phyloP scores from a whole-genome alignment of 53 echinoderm and acorn worm genomes.

The Glandiceps talaboti region DNA sequence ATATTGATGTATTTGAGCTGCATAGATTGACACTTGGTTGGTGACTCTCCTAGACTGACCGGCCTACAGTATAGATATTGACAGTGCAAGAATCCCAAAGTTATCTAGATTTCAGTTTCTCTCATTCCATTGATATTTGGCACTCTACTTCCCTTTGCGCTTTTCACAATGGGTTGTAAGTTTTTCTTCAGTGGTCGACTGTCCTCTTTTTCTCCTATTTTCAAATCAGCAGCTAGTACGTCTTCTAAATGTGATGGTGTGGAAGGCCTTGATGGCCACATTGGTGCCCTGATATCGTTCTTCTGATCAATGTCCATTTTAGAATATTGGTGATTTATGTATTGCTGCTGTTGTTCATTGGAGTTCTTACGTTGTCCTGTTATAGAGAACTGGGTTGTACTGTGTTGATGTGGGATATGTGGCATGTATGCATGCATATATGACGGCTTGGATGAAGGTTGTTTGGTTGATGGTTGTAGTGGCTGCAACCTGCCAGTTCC shows the following conservation, averaged over 20 bases:
- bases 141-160: slow-evolving; percentile 23
- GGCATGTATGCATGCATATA: too few relatives aligned
- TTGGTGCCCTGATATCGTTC: neutral
- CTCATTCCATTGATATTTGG: slow-evolving; percentile 27
- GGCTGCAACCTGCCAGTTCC: neutral
- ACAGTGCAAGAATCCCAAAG: neutral
- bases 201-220: neutral
- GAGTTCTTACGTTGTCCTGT: neutral
- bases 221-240: neutral
- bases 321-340: slow-evolving; percentile 20
- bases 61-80: neutral
- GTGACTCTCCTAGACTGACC: neutral
- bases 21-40: neutral
- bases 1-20: neutral
- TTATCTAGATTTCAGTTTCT: slow-evolving; percentile 15
- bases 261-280: neutral
- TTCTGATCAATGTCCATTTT: slow-evolving; percentile 11
- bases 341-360: neutral
- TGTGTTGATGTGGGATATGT: neutral
- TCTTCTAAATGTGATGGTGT: neutral
- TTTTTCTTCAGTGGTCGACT: neutral
- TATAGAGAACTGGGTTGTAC: neutral
- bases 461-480: neutral
- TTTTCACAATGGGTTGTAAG: slow-evolving; percentile 20
- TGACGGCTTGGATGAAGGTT: neutral